Conservation (phyloP, 2,888 invertebrate species). For the Polydrusus cervinus region DNA sequence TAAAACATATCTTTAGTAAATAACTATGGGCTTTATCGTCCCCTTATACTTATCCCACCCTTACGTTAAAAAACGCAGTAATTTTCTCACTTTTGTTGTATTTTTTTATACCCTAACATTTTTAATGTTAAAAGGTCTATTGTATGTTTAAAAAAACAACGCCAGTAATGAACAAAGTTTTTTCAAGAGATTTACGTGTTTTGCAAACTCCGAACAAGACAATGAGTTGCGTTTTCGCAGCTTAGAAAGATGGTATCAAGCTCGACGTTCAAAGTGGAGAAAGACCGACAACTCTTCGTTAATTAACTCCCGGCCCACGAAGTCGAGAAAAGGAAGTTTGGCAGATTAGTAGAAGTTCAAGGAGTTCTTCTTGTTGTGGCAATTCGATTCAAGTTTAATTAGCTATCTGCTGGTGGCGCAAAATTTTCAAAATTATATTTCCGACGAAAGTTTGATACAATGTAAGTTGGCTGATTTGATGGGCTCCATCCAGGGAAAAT, state of each 20-base stretch:
- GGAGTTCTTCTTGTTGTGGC: slow-evolving; percentile 46
- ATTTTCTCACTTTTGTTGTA: no score
- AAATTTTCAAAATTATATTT: slow-evolving; percentile 51
- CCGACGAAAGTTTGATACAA: slow-evolving; percentile 46
- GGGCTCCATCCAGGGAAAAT: slow-evolving; percentile 20
- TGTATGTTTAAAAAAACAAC: slow-evolving; percentile 9
- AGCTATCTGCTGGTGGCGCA: slow-evolving; percentile 41
- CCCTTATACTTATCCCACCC: no score
- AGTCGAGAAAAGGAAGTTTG: slow-evolving; percentile 44
- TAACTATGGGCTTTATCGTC: no score
- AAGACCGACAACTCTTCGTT: slow-evolving; percentile 43
- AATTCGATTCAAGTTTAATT: slow-evolving; percentile 52
- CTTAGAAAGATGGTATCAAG: slow-evolving; percentile 42
- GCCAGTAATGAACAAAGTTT: slow-evolving; percentile 23
- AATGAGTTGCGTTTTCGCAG: slow-evolving; percentile 45
- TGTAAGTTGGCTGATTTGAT: slow-evolving; percentile 44
- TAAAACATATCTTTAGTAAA: no score
- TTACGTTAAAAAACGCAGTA: no score
- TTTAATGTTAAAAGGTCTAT: background rate
- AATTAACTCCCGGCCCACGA: slow-evolving; percentile 43
- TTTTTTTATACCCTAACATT: background rate
- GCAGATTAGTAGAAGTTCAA: slow-evolving; percentile 46
- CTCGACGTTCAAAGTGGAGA: slow-evolving; percentile 29
- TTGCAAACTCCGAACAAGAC: slow-evolving; percentile 27
- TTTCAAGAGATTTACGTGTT: slow-evolving; percentile 39